Base-by-base conservation (phyloP, 1,140 invertebrate species). In the Drosophila albomicans region DNA sequence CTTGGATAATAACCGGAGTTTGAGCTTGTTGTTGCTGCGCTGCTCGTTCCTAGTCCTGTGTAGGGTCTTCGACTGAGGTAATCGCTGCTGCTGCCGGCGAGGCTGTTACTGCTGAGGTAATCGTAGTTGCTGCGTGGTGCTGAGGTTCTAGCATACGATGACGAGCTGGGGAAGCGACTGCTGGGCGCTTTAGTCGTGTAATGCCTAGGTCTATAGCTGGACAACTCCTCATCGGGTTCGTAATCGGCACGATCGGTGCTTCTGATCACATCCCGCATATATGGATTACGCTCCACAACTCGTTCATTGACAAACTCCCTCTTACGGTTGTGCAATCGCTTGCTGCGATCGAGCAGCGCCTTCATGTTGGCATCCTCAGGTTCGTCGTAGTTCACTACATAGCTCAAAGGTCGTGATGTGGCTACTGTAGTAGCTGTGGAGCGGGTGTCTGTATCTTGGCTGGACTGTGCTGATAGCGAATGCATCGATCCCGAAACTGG, bases 221-320 rank as follows among this genome's bases (percentile, higher is more conserved):
- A 70, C n/a, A 87, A 13, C 16, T 89, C 78, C 20, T 85, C 79
- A 4, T 82, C 89, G 28, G 79, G 69, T 16, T 78, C 70, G 25
- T 65, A 67, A 54, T 66, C 69, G 28, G 65, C 58, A 3, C 85
- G 68, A 20, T 91, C 90, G 3, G 75, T 69, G 38, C 72, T 79
- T 1, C 84, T 73, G 1, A 92, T 73, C 6, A 92, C 82, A 16
- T 91, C 86, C 15, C 81, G 72, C 75, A 93, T 87, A 51, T 93
- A 93, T 13, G 92, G 92, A 92, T 93, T 93, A 0, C 85, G 78
- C 30, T 90, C 90, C n/a, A 82, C 89, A 1, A 84, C 86, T 2
- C 86, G 79, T 10, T 92, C 91, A 48, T 92, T 91, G 8, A 93
- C 86, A 69, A 93, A 93, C 4, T 92, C 92, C 6, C 92, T 59